A percentile compares a stretch with the other conserved stretches of the same genome.
Conservation (phyloP, 2,113 vertebrate genomes). For the Athene noctua region DNA sequence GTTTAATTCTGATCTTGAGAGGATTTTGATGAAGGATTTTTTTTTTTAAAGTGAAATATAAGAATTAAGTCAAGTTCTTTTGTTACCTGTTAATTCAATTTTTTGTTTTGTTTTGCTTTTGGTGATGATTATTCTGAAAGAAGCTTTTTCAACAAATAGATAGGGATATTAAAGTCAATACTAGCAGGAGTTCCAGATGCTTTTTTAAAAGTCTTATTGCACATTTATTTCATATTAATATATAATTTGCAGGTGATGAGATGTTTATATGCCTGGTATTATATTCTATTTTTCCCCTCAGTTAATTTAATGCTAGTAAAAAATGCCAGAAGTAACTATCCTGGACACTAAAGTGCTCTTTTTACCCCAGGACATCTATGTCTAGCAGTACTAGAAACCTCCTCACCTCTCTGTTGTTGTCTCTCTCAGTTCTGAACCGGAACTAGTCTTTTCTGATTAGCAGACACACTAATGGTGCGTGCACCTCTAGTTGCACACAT, state of each 20-base stretch:
- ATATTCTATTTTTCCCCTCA: rapidly evolving
- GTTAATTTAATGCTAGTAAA: neutral
- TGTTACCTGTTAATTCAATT: neutral
- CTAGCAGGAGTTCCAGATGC: neutral
- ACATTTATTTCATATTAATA: neutral
- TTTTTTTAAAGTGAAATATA: neutral
- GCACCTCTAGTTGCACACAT: neutral
- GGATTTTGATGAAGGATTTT: neutral
- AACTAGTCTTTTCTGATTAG: neutral
- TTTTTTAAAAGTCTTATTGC: neutral
- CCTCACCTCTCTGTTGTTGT: neutral
- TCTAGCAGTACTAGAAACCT: neutral
- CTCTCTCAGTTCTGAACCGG: neutral
- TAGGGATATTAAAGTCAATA: neutral
- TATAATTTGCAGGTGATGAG: neutral
- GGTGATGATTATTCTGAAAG: neutral
- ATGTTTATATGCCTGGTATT: neutral
- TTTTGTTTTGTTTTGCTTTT: neutral
- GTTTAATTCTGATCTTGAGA: neutral
- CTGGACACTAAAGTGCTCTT: neutral
- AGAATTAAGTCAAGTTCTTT: neutral
- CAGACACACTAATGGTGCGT: neutral
- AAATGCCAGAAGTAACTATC: neutral
- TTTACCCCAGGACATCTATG: neutral
- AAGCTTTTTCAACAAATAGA: neutral